Percentiles rank a stretch among this genome's conserved stretches.
These are phyloP conservation scores for Oreocharis arfaki DNA, from an alignment of 2,113 vertebrate species.

Conservation along the genomic window DNA sequence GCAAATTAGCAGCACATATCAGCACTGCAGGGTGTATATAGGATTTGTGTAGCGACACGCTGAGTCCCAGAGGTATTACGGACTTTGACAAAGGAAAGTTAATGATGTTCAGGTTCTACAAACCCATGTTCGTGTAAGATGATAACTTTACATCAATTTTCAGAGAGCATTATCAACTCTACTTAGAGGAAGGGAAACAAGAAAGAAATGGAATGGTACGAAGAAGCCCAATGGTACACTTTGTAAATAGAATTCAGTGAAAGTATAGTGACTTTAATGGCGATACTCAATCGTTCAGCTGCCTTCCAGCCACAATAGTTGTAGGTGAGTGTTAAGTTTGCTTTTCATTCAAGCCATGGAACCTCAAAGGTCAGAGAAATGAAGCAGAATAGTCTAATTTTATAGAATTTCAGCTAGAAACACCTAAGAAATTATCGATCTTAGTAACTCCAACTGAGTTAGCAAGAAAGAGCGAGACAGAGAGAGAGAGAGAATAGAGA, in stretches of 20 bases:
- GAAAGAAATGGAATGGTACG: not conserved
- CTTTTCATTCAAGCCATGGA: not conserved
- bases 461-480: not conserved
- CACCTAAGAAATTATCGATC: not conserved
- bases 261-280: not conserved
- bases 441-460: not conserved
- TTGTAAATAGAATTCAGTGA: not conserved
- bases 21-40: not conserved
- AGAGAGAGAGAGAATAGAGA: not conserved
- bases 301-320: not conserved
- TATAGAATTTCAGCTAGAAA: not conserved
- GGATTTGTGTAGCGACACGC: not conserved
- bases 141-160: not conserved
- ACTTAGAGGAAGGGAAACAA: not conserved
- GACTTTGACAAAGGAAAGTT: not conserved
- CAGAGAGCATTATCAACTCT: not conserved
- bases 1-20: not conserved
- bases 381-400: not conserved
- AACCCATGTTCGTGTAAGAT: not conserved
- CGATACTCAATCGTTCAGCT: not conserved
- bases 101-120: not conserved
- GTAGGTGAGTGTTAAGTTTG: not conserved
- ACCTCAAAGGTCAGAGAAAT: not conserved
- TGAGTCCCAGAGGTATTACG: not conserved
- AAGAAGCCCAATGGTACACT: not conserved